These are phyloP conservation scores for Cottoperca gobio DNA, from an alignment of 2,797 vertebrate genomes.

Conservation along the genomic window DNA sequence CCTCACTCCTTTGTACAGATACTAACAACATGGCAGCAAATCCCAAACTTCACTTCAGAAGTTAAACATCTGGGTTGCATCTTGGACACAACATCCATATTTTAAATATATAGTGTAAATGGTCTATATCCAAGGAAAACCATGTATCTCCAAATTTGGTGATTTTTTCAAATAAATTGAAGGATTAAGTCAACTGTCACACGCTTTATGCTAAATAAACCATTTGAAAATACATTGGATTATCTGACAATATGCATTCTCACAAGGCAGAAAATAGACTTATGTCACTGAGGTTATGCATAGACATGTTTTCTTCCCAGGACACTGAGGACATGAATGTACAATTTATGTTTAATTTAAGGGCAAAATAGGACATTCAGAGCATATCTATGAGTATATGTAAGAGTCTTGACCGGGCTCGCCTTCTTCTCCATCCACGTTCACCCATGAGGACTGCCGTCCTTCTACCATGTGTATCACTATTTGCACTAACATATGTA, in stretches of 20 bases:
- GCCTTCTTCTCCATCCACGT: not conserved
- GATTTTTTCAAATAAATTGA: not conserved
- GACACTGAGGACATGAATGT: not conserved
- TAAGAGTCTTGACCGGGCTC: too few species aligned
- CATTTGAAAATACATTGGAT: not conserved
- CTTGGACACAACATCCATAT: not conserved
- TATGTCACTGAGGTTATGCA: not conserved
- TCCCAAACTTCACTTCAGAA: not conserved
- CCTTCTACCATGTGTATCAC: not conserved
- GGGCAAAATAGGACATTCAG: too few species aligned
- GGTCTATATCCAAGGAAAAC: not conserved
- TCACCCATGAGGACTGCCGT: not conserved
- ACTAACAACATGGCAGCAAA: not conserved
- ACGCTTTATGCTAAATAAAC: not conserved
- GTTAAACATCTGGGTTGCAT: not conserved
- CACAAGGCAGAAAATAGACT: not conserved
- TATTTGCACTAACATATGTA: slow-evolving; percentile 21
- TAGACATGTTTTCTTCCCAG: not conserved
- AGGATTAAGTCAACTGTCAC: not conserved
- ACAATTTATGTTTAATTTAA: not conserved
- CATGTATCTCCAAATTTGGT: too few species aligned
- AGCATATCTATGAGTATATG: too few species aligned
- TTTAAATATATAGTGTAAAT: not conserved
- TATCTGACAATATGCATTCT: not conserved
- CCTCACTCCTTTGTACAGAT: not conserved